Base-by-base conservation (phyloP, 2,888 invertebrate genomes). In the Petrophora chlorosata region DNA sequence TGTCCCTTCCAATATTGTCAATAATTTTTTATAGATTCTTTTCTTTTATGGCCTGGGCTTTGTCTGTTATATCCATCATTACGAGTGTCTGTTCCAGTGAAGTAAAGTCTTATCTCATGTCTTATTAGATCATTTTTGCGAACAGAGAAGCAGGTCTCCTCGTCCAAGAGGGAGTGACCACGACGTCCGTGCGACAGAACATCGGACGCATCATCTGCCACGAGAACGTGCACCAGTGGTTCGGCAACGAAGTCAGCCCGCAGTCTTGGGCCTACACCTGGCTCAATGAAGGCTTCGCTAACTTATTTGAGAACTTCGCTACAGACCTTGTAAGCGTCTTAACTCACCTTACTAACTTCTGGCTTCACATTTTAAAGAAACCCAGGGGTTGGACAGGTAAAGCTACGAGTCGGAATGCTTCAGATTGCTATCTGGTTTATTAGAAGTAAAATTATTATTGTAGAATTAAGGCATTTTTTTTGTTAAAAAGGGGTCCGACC, bases 251-350 rank as follows among this genome's bases (percentile, higher is more conserved):
- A 59, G 93, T 96, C 1, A 92, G 94, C 0, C 92, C 93, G 0
- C 74, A 89, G 12, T 95, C 94, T 86, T 95, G 95, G 95, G 91
- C 91, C 0, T 93, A 91, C 59, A 89, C 93, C 0, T 95, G 95
- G 94, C 78, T 95, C 0, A 95, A 94, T 67, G 95, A 95, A 71
- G 95, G 93, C 0, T 95, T 95, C 57, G 95, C 95, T 0, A 92
- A 91, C 59, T 93, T 93, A 76, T 93, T 94, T 49, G 93, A 95
- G 67, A 94, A 93, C 70, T 90, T 85, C 26, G 92, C 87, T 2
- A 91, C 92, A 3, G 90, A 91, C 17, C 59, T 90, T 60, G 93
- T 93, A 74, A 83, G 78, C 32, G 5, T n/a, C 5, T 8, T 8
- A 10, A 3, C 19, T 38, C 17, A 0, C 5, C 14, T 8, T 26